Evolutionary conservation across 2,888 invertebrate species (phyloP).

Genomic region (Antitype chi): DNA sequence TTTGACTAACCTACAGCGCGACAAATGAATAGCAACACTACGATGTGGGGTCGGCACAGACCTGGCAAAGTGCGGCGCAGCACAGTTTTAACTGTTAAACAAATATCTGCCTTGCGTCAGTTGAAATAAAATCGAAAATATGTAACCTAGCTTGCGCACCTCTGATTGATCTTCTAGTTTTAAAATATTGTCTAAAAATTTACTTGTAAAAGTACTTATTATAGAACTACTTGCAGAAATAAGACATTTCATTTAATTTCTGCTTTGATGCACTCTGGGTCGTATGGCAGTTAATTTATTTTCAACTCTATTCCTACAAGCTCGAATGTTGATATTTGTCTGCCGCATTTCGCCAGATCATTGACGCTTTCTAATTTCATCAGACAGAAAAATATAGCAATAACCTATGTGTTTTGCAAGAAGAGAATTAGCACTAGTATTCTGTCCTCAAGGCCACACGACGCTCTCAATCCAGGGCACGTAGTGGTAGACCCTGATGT

Average conservation of each 20-base stretch:
- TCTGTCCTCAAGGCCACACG: conserved; percentile 30
- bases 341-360: background rate
- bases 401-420: background rate
- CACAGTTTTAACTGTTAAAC: background rate
- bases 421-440: background rate
- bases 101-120: background rate
- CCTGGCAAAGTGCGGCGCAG: background rate
- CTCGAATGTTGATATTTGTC: background rate
- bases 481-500: conserved; percentile 25
- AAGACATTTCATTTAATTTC: background rate
- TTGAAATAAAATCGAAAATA: background rate
- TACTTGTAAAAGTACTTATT: background rate
- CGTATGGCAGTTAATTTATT: background rate
- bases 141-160: background rate
- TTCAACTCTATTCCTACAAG: background rate
- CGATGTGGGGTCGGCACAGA: background rate
- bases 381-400: background rate
- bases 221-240: background rate
- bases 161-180: background rate
- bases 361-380: background rate
- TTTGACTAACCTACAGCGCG: background rate
- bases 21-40: background rate
- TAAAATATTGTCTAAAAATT: background rate
- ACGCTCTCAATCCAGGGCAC: conserved; percentile 35
- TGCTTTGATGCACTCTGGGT: background rate